Conservation (phyloP, 2,888 invertebrate species). For the Venustoraphidia nigricollis region DNA sequence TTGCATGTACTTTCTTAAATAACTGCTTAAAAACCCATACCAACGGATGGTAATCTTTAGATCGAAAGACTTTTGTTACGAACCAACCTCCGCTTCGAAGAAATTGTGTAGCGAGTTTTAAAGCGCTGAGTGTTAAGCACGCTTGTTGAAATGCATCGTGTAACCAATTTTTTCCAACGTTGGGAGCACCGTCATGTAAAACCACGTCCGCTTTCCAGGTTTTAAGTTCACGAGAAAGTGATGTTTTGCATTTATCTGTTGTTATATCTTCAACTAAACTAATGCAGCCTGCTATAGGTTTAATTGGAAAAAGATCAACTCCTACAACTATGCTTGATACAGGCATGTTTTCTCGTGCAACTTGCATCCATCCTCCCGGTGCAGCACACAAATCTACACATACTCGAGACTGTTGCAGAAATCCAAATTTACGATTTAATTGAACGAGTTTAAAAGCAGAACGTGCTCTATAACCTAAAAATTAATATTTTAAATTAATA, state of each 20-base stretch:
- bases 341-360: constrained; percentile 95
- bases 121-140: constrained; percentile 77
- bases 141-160: constrained; percentile 95
- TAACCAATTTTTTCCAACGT: constrained; percentile 92
- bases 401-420: constrained; percentile 89
- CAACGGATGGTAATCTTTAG: constrained; percentile 91
- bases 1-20: constrained; percentile 93
- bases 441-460: constrained; percentile 99
- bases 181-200: constrained; percentile 95
- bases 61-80: constrained; percentile 95
- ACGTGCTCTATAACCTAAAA: constrained; percentile 82
- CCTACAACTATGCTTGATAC: constrained; percentile 88
- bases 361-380: constrained; percentile 99
- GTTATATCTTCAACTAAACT: constrained; percentile 90
- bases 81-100: constrained; percentile 89
- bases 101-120: constrained; percentile 84
- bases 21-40: constrained; percentile 93
- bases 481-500: constrained; percentile 6
- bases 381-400: constrained; percentile 97
- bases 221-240: constrained; percentile 72
- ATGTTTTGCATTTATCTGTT: constrained; percentile 77
- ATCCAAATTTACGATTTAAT: constrained; percentile 91
- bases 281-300: constrained; percentile 78
- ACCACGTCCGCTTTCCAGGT: constrained; percentile 96
- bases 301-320: constrained; percentile 91